Conservation (phyloP, 2,888 invertebrate species). For the Ptilodon capucinus region DNA sequence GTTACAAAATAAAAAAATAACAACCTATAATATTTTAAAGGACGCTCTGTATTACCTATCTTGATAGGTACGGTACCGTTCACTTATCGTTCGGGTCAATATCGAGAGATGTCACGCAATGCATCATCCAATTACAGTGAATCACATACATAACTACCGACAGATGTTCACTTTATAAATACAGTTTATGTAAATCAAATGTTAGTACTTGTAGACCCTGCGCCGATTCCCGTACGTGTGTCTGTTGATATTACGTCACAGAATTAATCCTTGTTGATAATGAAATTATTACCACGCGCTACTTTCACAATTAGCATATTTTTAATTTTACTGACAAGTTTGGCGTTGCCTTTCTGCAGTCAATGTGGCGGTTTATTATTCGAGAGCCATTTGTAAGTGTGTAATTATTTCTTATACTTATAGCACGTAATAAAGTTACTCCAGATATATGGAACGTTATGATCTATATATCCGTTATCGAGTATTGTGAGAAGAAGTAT, state of each 20-base stretch:
- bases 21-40: too few species aligned
- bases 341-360: constrained; percentile 15
- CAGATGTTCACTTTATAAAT: constrained; percentile 13
- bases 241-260: constrained; percentile 4
- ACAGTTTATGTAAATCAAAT: constrained; percentile 8
- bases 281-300: constrained; percentile 20
- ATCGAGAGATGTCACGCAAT: constrained; percentile 42
- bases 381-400: background rate
- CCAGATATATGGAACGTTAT: too few species aligned
- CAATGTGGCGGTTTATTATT: constrained; percentile 10
- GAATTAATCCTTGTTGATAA: constrained; percentile 14
- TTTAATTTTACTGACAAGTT: constrained; percentile 8
- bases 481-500: too few species aligned
- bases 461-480: too few species aligned
- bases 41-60: too few species aligned
- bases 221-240: constrained; percentile 10
- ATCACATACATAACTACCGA: constrained; percentile 14
- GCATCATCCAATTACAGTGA: constrained; percentile 31
- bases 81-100: constrained; percentile 49
- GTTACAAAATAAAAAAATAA: too few species aligned
- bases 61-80: too few species aligned
- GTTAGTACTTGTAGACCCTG: constrained; percentile 16
- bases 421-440: too few species aligned
- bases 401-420: constrained; percentile 7
- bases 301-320: constrained; percentile 2